Evolutionary conservation across 1,140 invertebrate species (phyloP).

Genomic region (Pinna nobilis): DNA sequence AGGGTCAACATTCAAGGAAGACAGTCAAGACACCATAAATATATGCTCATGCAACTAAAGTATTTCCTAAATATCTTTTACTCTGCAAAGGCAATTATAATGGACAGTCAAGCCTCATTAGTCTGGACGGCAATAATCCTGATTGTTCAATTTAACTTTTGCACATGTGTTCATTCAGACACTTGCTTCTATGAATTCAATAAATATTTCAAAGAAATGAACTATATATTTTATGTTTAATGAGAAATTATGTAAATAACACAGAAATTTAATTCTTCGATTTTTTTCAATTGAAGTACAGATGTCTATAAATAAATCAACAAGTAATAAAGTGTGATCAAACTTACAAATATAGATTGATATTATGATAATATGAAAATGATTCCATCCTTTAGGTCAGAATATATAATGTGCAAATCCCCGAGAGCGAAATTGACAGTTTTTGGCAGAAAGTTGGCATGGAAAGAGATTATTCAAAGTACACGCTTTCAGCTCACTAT

Average conservation of each 20-base stretch:
- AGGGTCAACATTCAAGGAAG: background rate
- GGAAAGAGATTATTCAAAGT: slow-evolving; percentile 28
- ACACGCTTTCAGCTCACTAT: slow-evolving; percentile 32
- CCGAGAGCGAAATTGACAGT: slow-evolving; percentile 20
- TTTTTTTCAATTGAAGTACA: background rate
- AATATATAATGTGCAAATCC: slow-evolving; percentile 41
- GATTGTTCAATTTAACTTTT: no score
- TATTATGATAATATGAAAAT: background rate
- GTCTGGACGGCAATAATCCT: no score
- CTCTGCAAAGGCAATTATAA: no score
- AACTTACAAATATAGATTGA: background rate
- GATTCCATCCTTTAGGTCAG: slow-evolving; percentile 18
- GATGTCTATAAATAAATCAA: no score
- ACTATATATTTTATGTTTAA: background rate
- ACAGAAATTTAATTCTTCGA: background rate
- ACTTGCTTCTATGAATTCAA: no score
- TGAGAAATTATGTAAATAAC: background rate
- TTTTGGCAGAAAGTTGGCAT: slow-evolving; percentile 36
- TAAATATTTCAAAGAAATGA: background rate
- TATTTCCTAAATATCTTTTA: background rate
- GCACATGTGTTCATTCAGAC: no score
- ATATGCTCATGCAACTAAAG: background rate
- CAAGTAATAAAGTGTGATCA: no score
- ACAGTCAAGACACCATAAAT: background rate
- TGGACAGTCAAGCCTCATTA: no score